Base-by-base conservation (phyloP, 2,113 vertebrate genomes). In the Terrapene triunguis region DNA sequence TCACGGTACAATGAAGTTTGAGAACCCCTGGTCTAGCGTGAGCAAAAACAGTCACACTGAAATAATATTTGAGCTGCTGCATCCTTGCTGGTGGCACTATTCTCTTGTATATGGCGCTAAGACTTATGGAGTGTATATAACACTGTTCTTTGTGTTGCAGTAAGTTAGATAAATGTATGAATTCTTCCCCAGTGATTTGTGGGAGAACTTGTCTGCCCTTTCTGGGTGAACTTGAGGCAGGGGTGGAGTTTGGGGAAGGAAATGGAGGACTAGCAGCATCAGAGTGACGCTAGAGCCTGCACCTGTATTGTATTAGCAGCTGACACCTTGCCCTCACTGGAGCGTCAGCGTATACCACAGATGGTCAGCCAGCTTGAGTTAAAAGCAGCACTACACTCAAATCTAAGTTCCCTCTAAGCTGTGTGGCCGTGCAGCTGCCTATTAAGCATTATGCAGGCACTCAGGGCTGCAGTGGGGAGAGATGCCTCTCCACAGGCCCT, bases 151-250 rank as follows among this genome's bases (percentile, higher is more conserved):
- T 0, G 4, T 5, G 50, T 72, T 22, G 54, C 51, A 2, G 51
- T 3, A 42, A 5, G 27, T 69, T 16, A 69, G 7, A 16, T n/a
- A 16, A 35, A 17, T 35, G 62, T 69, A 3, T 17, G 6, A 29
- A 19, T 1, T 3, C 62, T 3, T 0, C 0, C 2, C 38, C 48
- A 7, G 35, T 5, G 3, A 11, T 0, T 0, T 2, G 47, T 25
- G 62, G 35, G 62, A 69, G 32, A 69, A n/a, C 62, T 69, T 69
- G 32, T 7, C 62, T 69, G 32, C 4, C 62, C 16, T 69, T 69
- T 69, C 32, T 69, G 35, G 62, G 32, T 69, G 35, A n/a, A 69
- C 7, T 69, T 3, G 16, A 69, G 11, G 62, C 17, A 69, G 35
- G 29, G 35, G 7, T n/a, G 35, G 16, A 29, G 27, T 32, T 59